Evolutionary conservation across 2,888 invertebrate genomes (phyloP), one percentile per base, ranked within the genome.

Genomic region (Oscheius sp.): DNA sequence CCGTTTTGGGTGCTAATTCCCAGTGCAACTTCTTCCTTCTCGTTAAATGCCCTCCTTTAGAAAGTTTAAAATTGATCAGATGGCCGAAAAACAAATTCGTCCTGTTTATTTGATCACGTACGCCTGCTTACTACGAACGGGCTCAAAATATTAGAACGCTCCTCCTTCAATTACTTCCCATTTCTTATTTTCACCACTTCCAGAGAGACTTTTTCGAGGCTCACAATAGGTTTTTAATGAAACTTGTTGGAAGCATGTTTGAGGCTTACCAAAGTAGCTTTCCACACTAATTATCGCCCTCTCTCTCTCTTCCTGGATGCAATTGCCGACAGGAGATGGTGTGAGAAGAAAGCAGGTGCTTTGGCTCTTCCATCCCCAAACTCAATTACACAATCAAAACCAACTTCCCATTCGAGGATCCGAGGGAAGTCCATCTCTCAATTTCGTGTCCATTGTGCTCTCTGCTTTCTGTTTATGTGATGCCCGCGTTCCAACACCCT

Each of bases 161-260:
- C 48, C 63, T 48, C 48, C 48, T 63, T 63, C 63, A 63, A 63
- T 63, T 63, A 63, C 48, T 29, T n/a, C 63, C 63, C 63, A 13
- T 32, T 32, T 29, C 58, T 33, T 32, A n/a, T 11, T 58, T 13
- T 33, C 32, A 33, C 58, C 58, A 58, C 29, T 53, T 53, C 11
- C n/a, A 53, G 21, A 53, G 29, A 53, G n/a, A 42, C 7, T 42
- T 42, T 42, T 42, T 42, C 21, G 21, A 21, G 21, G 21, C 21
- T 21, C 21, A 21, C 21, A 21, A 21, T 21, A 42, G 29, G 10
- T 29, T 21, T 57, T 7, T 57, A 5, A 4, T 57, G 29, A 9
- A 21, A 57, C 3, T 53, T 53, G 7, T 33, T 57, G 29, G 2
- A 57, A 10, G 29, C 57, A 10, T 57, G 57, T 57, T 57, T 33